Evolutionary conservation across 2,797 vertebrate genomes (phyloP).

Genomic region (Tragopan temminckii): DNA sequence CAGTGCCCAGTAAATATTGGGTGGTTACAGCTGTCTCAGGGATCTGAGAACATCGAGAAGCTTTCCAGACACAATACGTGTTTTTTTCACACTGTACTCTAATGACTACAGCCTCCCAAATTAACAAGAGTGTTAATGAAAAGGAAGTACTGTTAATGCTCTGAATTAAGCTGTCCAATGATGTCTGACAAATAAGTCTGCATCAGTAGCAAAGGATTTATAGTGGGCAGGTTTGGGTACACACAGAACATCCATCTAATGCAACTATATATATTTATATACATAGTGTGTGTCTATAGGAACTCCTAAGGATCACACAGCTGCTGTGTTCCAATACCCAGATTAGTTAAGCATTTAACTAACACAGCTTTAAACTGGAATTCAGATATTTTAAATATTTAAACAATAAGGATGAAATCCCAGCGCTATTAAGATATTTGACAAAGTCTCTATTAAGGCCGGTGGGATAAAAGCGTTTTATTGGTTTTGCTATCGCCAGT

Average conservation of each 20-base stretch:
- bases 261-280: not conserved
- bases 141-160: slow-evolving; percentile 38
- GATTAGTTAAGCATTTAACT: slow-evolving; percentile 53
- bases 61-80: not conserved
- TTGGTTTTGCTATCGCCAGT: not conserved
- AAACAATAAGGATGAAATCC: not conserved
- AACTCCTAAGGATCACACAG: not conserved
- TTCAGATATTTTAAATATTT: not conserved
- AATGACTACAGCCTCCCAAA: not conserved
- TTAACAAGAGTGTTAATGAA: slow-evolving; percentile 64
- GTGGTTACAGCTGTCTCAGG: not conserved
- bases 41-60: not conserved
- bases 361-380: slow-evolving; percentile 9
- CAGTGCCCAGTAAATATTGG: not conserved
- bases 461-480: not conserved
- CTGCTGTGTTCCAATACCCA: not conserved
- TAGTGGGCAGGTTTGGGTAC: not conserved
- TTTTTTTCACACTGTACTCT: not conserved
- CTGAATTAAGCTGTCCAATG: slow-evolving; percentile 43
- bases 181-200: slow-evolving; percentile 61
- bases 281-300: not conserved
- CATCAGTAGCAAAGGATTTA: slow-evolving; percentile 35
- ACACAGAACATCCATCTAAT: too few species aligned
- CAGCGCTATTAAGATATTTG: not conserved
- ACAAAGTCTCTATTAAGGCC: not conserved